Base-by-base conservation (phyloP, 2,113 vertebrate genomes). In the Hystrix brachyura region DNA sequence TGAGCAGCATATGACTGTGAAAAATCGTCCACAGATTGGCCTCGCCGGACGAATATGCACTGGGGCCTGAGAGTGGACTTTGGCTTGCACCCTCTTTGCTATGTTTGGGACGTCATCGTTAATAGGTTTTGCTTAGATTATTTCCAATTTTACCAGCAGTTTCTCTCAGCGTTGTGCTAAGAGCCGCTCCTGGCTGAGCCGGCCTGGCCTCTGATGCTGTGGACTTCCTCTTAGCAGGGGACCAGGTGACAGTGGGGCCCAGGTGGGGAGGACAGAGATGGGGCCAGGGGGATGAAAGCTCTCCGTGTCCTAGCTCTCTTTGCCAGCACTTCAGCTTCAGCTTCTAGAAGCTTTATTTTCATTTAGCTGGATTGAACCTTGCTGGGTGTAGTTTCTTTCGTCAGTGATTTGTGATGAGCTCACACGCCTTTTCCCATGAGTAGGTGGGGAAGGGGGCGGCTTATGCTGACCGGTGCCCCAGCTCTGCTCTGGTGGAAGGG, bases 211-310 rank as follows among this genome's bases (percentile, higher is more conserved):
- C 60, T 32, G 59, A 25, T 15, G 53, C 55, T 15, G 3, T 32
- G 29, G 48, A 79, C 62, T 25, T 65, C 46, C 17, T 65, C 1
- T 29, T 23, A 87, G 32, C n/a, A 57, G 2, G 0, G 23, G 29
- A 43, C 48, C 0, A 0, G 21, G 46, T 29, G n/a, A 21, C 25
- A 53, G 72, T 0, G 1, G 69, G 59, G 5, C 27, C 0, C 55
- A 5, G 5, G 32, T 1, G 0, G 14, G 74, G n/a, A 29, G 27
- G 51, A 48, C 12, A 1, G 51, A 5, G 38, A n/a, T 1, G 62
- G 27, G 27, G 4, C 5, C 3, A 0, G 5, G 46, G 65, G 12
- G 7, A 0, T 3, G 51, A 29, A 4, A 13, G 57, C 79, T 43
- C 21, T 0, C 0, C 1, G 1, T 62, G 29, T 7, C 1, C 38